Conservation (phyloP, 2,888 invertebrate species). For the Pristionchus exspectatus region DNA sequence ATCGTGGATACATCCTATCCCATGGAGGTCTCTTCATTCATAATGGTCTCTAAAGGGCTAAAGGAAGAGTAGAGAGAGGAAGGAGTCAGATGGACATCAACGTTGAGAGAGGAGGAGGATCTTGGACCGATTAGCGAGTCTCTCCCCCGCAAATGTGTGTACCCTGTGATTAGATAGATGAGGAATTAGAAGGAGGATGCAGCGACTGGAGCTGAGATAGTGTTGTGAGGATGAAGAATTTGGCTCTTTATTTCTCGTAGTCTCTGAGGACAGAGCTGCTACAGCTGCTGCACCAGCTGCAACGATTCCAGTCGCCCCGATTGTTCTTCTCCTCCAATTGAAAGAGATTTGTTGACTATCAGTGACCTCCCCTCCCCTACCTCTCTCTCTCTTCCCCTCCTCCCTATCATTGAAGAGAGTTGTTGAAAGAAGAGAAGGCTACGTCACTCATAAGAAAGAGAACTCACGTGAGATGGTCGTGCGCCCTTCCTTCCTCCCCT, state of each 20-base stretch:
- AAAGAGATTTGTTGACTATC: background rate
- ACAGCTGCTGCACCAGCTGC: background rate
- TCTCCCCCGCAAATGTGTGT: background rate
- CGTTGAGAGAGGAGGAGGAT: background rate
- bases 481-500: background rate
- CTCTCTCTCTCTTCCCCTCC: background rate
- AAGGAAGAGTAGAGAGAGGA: too few relatives aligned
- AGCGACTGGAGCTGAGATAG: background rate
- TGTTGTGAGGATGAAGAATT: too few relatives aligned
- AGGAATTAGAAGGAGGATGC: background rate
- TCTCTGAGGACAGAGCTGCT: background rate
- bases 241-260: background rate
- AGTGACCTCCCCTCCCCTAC: background rate
- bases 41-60: too few relatives aligned
- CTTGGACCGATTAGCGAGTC: background rate
- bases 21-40: too few relatives aligned
- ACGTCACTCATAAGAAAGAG: background rate
- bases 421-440: slow-evolving; percentile 12
- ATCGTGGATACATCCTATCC: background rate
- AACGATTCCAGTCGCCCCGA: background rate
- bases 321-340: background rate
- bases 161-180: background rate
- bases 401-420: background rate
- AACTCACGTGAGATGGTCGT: slow-evolving; percentile 7
- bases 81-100: background rate